Base-by-base conservation (phyloP, 2,113 vertebrate species). In the Halichoerus grypus region DNA sequence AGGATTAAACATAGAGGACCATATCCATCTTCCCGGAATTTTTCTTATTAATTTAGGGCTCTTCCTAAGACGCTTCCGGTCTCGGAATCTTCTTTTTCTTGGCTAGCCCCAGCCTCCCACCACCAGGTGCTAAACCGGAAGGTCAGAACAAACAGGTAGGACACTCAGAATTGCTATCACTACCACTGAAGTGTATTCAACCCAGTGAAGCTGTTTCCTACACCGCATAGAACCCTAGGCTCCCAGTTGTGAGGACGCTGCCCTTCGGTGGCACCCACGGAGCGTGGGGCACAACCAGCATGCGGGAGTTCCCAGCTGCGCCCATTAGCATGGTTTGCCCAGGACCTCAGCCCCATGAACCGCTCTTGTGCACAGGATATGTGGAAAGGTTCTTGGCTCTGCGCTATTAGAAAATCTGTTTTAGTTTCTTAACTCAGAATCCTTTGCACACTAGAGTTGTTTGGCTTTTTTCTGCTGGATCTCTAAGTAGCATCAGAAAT, bases 281-380 rank as follows among this genome's bases (percentile, higher is more conserved):
- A 77, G 18, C 1, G 2, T 31, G n/a, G 19, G 4, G 8, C 1
- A 3, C 0, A 1, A 0, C 13, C 13, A 33, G 12, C 12, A 8
- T n/a, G 19, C 11, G 13, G 31, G 4, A 0, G 1, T 7, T 31
- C 14, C 31, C 9, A 31, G 24, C 5, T 33, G 4, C 9, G 19
- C 21, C 5, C 46, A 18, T 8, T 0, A 59, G 49, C 28, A 53
- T 1, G 4, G 9, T 19, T 51, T 26, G 5, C 36, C 24, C 7
- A 28, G 42, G 21, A 16, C 8, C 11, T 77, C 7, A 13, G 4
- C 11, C 9, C 31, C 21, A 24, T 13, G 7, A 11, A 11, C 55
- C 6, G 18, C 24, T 61, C 65, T 86, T 72, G 1, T 65, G 82
- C 63, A 74, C 2, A 0, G 14, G 7, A 88, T 42, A 39, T 13